Conservation (phyloP, 2,797 vertebrate species). For the Onychomys arenicola region DNA sequence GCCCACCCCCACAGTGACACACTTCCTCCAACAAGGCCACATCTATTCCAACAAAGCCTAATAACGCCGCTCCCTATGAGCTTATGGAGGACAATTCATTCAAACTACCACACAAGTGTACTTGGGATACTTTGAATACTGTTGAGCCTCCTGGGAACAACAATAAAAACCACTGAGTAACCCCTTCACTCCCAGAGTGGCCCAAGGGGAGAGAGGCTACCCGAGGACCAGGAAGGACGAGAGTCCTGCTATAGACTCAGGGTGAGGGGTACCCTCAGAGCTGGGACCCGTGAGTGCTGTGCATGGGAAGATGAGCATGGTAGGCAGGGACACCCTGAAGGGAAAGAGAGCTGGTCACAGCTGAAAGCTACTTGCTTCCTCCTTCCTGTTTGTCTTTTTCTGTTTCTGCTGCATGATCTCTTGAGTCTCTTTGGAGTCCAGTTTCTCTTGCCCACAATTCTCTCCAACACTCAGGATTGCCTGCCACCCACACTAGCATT, state of each 20-base stretch:
- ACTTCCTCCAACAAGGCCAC: no score
- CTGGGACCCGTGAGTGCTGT: background rate
- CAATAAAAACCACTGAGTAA: background rate
- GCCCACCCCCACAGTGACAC: no score
- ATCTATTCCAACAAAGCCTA: no score
- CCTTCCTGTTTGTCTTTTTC: background rate
- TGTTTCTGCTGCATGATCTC: background rate
- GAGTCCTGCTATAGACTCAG: background rate
- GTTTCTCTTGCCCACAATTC: background rate
- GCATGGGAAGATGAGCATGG: background rate
- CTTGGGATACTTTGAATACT: background rate
- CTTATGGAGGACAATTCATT: no score
- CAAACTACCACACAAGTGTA: background rate
- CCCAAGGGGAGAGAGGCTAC: background rate
- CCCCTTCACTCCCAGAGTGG: background rate
- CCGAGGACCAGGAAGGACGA: background rate
- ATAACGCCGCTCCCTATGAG: no score
- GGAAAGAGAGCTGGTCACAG: background rate
- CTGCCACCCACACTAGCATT: background rate
- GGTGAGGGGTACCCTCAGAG: background rate
- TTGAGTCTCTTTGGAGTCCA: background rate
- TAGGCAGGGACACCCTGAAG: background rate
- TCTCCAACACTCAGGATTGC: background rate
- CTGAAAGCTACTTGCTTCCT: no score
- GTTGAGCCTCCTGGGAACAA: background rate